A percentile compares a stretch with the other conserved stretches of the same genome.
phyloP scores from a whole-genome alignment of 2,797 vertebrate genomes.

The Hephaestus fuliginosus region DNA sequence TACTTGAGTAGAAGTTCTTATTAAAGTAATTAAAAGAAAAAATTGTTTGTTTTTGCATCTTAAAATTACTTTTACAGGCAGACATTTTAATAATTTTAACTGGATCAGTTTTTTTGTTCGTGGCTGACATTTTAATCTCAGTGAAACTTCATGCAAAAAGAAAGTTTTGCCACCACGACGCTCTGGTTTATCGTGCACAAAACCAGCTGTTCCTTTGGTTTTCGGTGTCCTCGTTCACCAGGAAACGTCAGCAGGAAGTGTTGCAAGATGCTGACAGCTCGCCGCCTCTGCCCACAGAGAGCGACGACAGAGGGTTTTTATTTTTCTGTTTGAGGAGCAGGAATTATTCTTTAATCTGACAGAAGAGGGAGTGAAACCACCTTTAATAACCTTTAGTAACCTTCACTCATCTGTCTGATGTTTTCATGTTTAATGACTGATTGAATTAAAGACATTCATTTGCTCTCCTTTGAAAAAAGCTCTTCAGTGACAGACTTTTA shows the following conservation, averaged over 20 bases:
- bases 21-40: too few relatives aligned
- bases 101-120: too few relatives aligned
- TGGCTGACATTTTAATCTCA: neutral
- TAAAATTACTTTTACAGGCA: too few relatives aligned
- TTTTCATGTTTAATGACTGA: neutral
- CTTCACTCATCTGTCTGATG: neutral
- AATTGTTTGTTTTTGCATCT: too few relatives aligned
- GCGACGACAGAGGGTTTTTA: too few relatives aligned
- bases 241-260: conserved; percentile 46
- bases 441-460: neutral
- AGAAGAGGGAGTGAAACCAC: neutral
- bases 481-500: neutral
- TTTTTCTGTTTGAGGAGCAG: neutral
- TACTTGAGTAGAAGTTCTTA: too few relatives aligned
- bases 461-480: neutral
- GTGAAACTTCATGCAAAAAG: neutral
- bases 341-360: neutral
- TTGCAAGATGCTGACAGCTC: conserved; percentile 14
- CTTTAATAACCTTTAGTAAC: neutral
- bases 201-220: neutral
- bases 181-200: neutral
- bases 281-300: conserved; percentile 10
- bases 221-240: conserved; percentile 1
- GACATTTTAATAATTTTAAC: too few relatives aligned
- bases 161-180: neutral